Conservation (phyloP, 2,888 invertebrate genomes). For the Adela reaumurella region DNA sequence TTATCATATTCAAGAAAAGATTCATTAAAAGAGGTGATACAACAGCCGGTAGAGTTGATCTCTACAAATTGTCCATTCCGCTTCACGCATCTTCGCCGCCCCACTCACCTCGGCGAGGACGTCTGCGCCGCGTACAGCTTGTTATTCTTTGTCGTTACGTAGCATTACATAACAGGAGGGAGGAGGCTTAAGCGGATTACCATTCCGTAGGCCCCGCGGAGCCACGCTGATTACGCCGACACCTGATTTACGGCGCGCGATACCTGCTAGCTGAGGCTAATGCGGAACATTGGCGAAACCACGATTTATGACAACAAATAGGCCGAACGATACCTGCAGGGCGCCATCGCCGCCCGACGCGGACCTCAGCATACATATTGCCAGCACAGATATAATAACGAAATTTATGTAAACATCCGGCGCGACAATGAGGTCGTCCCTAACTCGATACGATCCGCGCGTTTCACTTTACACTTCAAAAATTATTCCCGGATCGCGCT, state of each 20-base stretch:
- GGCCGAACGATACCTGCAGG: neutral
- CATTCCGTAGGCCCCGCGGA: neutral
- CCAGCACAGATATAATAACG: neutral
- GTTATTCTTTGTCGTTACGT: neutral
- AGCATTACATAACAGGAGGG: neutral
- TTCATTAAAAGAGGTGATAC: no score
- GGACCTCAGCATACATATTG: neutral
- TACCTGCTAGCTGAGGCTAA: neutral
- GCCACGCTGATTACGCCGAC: neutral
- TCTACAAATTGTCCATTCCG: no score
- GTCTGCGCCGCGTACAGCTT: neutral
- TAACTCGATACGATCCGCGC: no score
- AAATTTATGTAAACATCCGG: no score
- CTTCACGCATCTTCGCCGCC: no score
- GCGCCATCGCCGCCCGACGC: neutral
- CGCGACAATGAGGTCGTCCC: no score
- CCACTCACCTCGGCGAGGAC: no score
- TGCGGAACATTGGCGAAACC: neutral
- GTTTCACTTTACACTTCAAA: neutral
- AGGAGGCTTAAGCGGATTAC: neutral
- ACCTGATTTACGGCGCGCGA: neutral
- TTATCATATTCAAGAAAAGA: no score
- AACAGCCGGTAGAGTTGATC: no score
- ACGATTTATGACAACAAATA: neutral
- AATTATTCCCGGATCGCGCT: neutral